Evolutionary conservation across 2,797 vertebrate species (phyloP), one percentile per base, ranked within the genome.

Genomic region (Danionella dracula): DNA sequence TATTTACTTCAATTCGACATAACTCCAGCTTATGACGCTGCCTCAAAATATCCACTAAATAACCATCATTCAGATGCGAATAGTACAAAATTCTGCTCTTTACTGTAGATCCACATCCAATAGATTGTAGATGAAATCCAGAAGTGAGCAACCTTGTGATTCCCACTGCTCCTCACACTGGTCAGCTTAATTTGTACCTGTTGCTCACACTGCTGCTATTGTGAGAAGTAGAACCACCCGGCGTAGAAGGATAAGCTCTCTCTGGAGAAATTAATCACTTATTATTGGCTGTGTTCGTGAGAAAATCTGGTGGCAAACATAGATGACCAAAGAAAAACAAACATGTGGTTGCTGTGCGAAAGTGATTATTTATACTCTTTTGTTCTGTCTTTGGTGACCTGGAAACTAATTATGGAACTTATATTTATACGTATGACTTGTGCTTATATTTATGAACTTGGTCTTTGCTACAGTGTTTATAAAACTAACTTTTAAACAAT

Each of bases 21-120:
- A n/a, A 58, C 64, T 0, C 42, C 23, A 42, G 59, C 58, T 10
- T 53, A 70, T 4, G 35, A 40, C 15, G 74, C 65, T 76, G 76
- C 60, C 42, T 57, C 58, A 8, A 66, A 56, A 38, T 27, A 38
- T 2, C 13, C 64, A 23, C 11, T 48, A 7, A 38, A 69, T 3
- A 49, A 41, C 16, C 45, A 40, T 40, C 48, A 32, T n/a, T 57
- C 72, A 4, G 49, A 57, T 17, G 38, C 61, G 0, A 8, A 63
- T 62, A 70, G 57, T 2, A 77, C 83, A 27, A 76, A 72, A 51
- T 73, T 91, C 75, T 89, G 87, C 38, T 17, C 69, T 62, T 55
- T 90, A 64, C 68, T 85, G 13, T 87, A 82, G 79, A 3, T 27
- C 10, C 6, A 35, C 32, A 35, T 27, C 23, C 3, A 27, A 27